Base-by-base conservation (phyloP, 2,888 invertebrate genomes). In the Sesia bembeciformis region DNA sequence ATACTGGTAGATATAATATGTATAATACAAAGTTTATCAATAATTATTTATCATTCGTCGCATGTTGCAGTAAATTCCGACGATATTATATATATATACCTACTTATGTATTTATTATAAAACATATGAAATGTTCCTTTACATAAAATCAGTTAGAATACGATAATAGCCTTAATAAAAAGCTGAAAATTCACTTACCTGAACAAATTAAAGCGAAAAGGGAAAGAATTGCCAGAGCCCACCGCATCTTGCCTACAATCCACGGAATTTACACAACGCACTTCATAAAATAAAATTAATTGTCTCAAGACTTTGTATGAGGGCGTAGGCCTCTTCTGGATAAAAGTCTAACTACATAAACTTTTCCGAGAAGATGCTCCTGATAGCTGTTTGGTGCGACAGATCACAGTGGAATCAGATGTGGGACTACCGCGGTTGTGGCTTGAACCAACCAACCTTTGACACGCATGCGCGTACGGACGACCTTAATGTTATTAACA, bases 161-260 rank as follows among this genome's bases (percentile, higher is more conserved):
- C 2, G 23, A 23, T 23, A 23, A 23, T 23, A 23, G 2, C 23
- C 1, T 23, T 23, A 23, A 23, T 23, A 23, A 23, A 23, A 23
- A 1, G 23, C 23, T 23, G 2, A 23, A 23, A 1, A 23, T 46
- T 46, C 38, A 4, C 79, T 76, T 59, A 84, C 87, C 87, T 70
- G 77, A 72, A 65, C 68, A 72, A 53, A 81, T 40, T 54, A 75
- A 63, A 59, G 73, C 64, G 70, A 68, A 57, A 56, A 81, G 64
- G 55, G 79, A 65, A 55, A 79, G 62, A 56, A 72, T 70, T 55
- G 65, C 61, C 54, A 69, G 60, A 58, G 68, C 65, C 84, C 80
- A 81, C 78, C 76, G 69, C 87, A 86, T 88, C 63, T 74, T 71
- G 72, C 60, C 62, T 59, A 39, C 39, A 60, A 49, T 61, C 60